Evolutionary conservation across 2,797 vertebrate genomes (phyloP), one percentile per base, ranked within the genome.

Genomic region (Protonibea diacanthus): DNA sequence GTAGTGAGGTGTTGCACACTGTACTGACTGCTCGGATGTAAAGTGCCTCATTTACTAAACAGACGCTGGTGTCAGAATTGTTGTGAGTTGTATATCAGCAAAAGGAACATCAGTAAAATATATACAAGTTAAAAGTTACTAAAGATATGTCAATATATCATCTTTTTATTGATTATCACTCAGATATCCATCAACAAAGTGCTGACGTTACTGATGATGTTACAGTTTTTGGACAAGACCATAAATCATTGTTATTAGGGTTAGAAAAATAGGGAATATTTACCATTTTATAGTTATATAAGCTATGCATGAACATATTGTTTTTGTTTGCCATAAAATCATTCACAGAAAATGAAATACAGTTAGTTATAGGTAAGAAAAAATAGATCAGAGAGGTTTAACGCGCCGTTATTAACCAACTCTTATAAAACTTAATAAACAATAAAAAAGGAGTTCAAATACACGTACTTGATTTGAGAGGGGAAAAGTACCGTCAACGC

Each of bases 11-110:
- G 57, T 44, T 45, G n/a, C 65, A 51, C 45, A 1, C 52, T 59
- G 51, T 44, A 42, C 33, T 8, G 44, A 60, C 33, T 23, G 55
- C 57, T 59, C 57, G 18, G 29, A 73, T 78, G 3, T n/a, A 60
- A 72, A 72, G 56, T 44, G 18, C 57, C 13, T 13, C 6, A 20
- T 61, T 57, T 61, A 56, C 60, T 38, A 57, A 21, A 51, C 27
- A 44, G 42, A 14, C 42, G 0, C 13, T 69, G 44, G 25, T 14
- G n/a, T 29, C 42, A 42, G 0, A 65, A 59, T 23, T 5, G 4
- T n/a, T 25, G 7, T 18, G 4, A 8, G 38, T 55, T 11, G 20
- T 6, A 18, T 49, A 57, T 62, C 11, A 33, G 25, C 53, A 10
- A 58, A 48, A 55, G 17, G 17, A 18, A 12, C 40, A 5, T 57